phyloP scores from a whole-genome alignment of 2,797 vertebrate species.

The Microtus californicus region DNA sequence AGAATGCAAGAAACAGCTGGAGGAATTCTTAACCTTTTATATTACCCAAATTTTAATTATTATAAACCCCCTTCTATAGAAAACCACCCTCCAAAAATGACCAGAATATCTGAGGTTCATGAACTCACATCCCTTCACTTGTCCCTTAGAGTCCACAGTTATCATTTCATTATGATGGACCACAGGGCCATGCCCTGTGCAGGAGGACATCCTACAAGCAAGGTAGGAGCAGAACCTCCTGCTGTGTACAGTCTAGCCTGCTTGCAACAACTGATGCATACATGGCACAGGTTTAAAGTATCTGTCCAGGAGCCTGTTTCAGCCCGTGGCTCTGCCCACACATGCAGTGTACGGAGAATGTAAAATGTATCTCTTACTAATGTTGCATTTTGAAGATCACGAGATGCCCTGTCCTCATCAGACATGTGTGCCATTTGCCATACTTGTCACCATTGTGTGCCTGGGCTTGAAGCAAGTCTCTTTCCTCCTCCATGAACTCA shows the following conservation, averaged over 20 bases:
- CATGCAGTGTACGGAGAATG: background rate
- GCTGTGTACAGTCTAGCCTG: background rate
- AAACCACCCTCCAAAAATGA: background rate
- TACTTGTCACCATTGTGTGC: background rate
- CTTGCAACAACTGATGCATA: background rate
- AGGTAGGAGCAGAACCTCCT: background rate
- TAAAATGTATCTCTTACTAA: background rate
- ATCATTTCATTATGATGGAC: background rate
- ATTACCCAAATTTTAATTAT: background rate
- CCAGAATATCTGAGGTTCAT: rapidly evolving
- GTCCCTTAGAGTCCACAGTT: background rate
- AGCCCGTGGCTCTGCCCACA: rapidly evolving
- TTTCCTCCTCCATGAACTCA: background rate
- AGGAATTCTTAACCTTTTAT: background rate
- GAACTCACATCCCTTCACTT: background rate
- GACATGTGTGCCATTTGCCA: background rate
- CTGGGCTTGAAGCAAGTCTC: background rate
- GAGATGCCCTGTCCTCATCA: background rate
- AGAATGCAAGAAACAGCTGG: background rate
- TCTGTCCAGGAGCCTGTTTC: background rate
- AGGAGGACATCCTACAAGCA: background rate
- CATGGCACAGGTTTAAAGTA: rapidly evolving
- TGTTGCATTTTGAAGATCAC: background rate
- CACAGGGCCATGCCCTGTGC: background rate
- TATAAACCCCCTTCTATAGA: background rate